These are phyloP conservation scores for Syngnathus floridae DNA, from an alignment of 2,113 vertebrate genomes.

Conservation along the genomic window DNA sequence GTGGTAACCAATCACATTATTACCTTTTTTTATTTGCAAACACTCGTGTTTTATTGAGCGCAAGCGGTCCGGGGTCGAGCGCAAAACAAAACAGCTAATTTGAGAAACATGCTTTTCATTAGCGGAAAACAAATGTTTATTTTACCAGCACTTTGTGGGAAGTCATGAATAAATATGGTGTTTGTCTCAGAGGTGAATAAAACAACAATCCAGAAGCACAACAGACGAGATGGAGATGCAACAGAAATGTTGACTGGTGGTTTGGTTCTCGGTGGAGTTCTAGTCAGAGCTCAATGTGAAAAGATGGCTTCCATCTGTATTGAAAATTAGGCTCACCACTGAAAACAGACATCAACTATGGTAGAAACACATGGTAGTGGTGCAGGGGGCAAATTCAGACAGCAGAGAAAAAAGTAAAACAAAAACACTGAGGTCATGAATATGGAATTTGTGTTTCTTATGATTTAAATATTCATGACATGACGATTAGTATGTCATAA, in stretches of 20 bases:
- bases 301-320: conserved; percentile 7
- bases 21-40: conserved; percentile 51
- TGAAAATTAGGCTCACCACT: conserved; percentile 18
- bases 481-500: conserved; percentile 69
- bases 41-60: conserved; percentile 48
- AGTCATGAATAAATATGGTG: conserved; percentile 65
- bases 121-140: conserved; percentile 65
- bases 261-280: conserved; percentile 55
- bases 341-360: conserved; percentile 12
- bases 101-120: conserved; percentile 64
- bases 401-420: conserved; percentile 37
- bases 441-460: conserved; percentile 60
- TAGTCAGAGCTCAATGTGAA: conserved; percentile 38
- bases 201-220: conserved; percentile 55
- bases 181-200: conserved; percentile 68
- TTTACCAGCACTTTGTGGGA: conserved; percentile 60
- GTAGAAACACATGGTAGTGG: conserved; percentile 29
- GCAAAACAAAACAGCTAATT: conserved; percentile 61
- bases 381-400: conserved; percentile 32
- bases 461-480: conserved; percentile 69
- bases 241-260: conserved; percentile 25
- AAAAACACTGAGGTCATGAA: conserved; percentile 67
- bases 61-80: conserved; percentile 53
- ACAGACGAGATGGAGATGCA: conserved; percentile 46
- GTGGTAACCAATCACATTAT: conserved; percentile 51